Conservation (phyloP, 2,113 vertebrate genomes). For the Poicephalus gulielmi region DNA sequence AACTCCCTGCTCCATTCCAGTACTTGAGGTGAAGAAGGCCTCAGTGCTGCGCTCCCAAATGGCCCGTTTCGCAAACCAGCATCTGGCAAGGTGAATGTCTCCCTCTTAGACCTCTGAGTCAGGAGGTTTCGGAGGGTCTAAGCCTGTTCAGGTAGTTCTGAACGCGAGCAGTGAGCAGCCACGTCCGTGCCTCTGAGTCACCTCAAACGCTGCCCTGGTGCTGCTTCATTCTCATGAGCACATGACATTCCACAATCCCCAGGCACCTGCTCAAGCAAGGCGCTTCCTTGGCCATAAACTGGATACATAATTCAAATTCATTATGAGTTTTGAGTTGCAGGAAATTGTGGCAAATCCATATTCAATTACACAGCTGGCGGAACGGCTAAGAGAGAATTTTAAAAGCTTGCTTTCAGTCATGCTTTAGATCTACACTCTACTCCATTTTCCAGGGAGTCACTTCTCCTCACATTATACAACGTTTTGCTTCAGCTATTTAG, state of each 20-base stretch:
- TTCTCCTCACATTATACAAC: background rate
- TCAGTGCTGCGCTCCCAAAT: fast-evolving
- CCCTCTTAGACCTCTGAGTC: fast-evolving
- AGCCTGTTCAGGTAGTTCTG: background rate
- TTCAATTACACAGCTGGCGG: background rate
- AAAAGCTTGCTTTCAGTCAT: background rate
- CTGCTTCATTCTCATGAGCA: background rate
- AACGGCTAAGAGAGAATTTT: background rate
- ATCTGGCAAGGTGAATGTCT: fast-evolving
- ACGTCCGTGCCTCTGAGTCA: background rate
- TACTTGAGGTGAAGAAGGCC: background rate
- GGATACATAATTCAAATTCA: background rate
- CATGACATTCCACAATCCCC: background rate
- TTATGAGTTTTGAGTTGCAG: background rate
- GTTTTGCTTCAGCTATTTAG: background rate
- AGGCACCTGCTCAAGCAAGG: background rate
- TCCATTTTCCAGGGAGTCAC: background rate
- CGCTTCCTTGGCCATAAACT: background rate
- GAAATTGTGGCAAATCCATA: background rate
- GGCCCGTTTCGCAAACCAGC: fast-evolving
- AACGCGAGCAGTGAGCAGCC: background rate
- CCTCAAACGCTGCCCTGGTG: background rate
- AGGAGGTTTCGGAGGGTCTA: background rate
- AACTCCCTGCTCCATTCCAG: background rate
- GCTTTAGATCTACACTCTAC: background rate